A percentile compares a stretch with the other conserved stretches of the same genome.
Conservation (phyloP, 2,113 vertebrate genomes). For the Campylorhamphus procurvoides region DNA sequence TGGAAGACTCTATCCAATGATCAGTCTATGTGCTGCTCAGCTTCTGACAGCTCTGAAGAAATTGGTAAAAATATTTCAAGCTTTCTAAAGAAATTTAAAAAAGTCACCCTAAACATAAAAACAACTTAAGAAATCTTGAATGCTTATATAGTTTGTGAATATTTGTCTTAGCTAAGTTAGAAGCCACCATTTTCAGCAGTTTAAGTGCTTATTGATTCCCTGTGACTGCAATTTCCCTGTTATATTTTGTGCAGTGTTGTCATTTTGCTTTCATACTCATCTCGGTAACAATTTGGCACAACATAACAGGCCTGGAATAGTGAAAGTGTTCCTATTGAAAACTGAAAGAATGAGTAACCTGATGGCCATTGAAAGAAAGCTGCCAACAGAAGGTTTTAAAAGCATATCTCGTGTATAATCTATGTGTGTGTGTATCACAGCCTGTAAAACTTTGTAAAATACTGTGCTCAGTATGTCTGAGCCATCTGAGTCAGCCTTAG, state of each 20-base stretch:
- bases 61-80: neutral
- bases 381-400: neutral
- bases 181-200: neutral
- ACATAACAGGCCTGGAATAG: neutral
- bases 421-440: neutral
- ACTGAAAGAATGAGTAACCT: neutral
- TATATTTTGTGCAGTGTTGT: neutral
- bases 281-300: neutral
- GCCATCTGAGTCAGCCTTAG: neutral
- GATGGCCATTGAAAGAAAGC: neutral
- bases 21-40: neutral
- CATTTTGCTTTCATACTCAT: neutral
- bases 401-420: neutral
- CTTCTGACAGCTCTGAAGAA: neutral
- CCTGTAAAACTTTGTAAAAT: neutral
- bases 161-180: neutral
- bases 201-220: neutral
- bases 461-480: neutral
- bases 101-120: neutral
- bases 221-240: neutral
- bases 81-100: neutral
- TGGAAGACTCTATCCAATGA: neutral
- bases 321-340: neutral
- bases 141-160: neutral
- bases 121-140: neutral